Base-by-base conservation (phyloP, 1,140 invertebrate species). In the Potamilus streckersoni region DNA sequence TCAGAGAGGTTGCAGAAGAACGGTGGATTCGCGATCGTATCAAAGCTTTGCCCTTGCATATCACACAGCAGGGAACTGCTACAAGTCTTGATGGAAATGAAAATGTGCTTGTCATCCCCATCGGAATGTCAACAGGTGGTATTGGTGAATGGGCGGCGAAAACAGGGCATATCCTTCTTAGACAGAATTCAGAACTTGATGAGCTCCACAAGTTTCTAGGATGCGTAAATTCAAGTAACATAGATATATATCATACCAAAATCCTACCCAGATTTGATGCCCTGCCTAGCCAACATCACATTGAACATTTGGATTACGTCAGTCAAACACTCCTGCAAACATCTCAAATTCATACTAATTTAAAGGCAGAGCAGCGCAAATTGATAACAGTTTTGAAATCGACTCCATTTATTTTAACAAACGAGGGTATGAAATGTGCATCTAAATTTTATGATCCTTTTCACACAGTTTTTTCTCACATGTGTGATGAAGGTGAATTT, bases 21-120 rank as follows among this genome's bases (percentile, higher is more conserved):
- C n/a, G 38, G 20, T 15, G 14, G 19, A 49, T 12, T 57, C 17
- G 49, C 6, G 38, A 49, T n/a, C 4, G 17, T 66, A n/a, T 49
- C 65, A 55, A n/a, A 56, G 55, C 19, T 14, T 56, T 73, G 20
- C 76, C 76, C 1, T 58, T 78, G 23, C 73, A 62, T 59, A 23
- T 58, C 14, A 63, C 70, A 14, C 12, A 68, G 12, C 20, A 62
- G 13, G 61, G 56, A 23, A 49, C 23, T 62, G 6, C 49, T 14
- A 73, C 20, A 55, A 58, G 27, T n/a, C 55, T 73, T 62, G 19
- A 59, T 38, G 13, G 38, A 17, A 49, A 19, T 58, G 15, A 19
- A 4, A 58, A 69, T 14, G 73, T 61, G 15, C 19, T 74, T 13
- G 27, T 69, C 12, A 23, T 73, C 4, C 65, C 65, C 15, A 19